Evolutionary conservation across 2,797 vertebrate genomes (phyloP).

Genomic region (Glossophaga mutica): DNA sequence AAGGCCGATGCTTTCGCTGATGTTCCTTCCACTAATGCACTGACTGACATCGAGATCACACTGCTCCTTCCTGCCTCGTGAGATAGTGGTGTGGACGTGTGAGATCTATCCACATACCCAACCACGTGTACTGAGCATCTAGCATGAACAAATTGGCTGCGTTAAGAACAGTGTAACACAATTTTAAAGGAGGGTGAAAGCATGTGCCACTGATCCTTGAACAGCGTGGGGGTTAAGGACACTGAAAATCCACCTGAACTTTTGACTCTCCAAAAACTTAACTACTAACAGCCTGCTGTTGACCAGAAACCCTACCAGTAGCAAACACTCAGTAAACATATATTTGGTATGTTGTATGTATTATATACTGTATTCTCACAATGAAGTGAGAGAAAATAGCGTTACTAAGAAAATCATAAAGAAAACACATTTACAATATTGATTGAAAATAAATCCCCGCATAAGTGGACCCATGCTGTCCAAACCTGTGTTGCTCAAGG

Average conservation of each 20-base stretch:
- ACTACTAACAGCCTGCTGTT: background rate
- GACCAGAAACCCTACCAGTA: background rate
- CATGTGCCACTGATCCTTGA: background rate
- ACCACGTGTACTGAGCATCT: background rate
- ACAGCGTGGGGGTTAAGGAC: background rate
- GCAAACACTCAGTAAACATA: background rate
- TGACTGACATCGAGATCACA: rapidly evolving
- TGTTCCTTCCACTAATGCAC: background rate
- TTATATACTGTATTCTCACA: background rate
- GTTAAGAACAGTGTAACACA: background rate
- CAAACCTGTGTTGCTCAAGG: background rate
- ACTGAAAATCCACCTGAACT: background rate
- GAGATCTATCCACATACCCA: background rate
- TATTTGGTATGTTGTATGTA: background rate
- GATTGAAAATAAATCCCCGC: background rate
- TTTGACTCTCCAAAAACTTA: background rate
- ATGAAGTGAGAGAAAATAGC: background rate
- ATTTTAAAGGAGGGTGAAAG: background rate
- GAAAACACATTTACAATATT: background rate
- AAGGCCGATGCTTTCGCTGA: background rate
- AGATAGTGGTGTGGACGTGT: background rate
- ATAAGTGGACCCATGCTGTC: background rate
- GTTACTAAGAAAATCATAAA: background rate
- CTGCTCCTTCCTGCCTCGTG: background rate
- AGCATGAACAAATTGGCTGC: background rate